These are phyloP conservation scores for Lepidurus packardi DNA, from an alignment of 1,140 invertebrate species.

Conservation along the genomic window DNA sequence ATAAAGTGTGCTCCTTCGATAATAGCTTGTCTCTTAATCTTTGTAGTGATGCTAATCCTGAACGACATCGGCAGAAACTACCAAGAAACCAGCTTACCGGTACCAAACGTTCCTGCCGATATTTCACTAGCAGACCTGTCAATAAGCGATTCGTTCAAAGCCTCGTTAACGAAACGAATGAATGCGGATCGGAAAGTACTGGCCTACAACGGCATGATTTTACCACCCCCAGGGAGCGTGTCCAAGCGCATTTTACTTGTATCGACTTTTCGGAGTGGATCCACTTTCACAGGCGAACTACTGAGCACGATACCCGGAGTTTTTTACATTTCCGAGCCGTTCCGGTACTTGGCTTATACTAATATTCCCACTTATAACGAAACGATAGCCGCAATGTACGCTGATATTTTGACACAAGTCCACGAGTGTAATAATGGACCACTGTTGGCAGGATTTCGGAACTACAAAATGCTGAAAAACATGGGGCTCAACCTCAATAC, in stretches of 20 bases:
- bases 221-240: not conserved
- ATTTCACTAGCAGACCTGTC: too few species aligned
- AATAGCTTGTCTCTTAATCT: too few species aligned
- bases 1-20: too few species aligned
- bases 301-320: slow-evolving; percentile 73
- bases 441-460: not conserved
- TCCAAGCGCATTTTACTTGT: slow-evolving; percentile 52
- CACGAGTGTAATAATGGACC: not conserved
- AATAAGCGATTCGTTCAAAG: too few species aligned
- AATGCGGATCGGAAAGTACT: not conserved
- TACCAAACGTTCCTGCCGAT: too few species aligned
- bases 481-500: not conserved
- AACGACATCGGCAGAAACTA: too few species aligned
- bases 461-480: not conserved
- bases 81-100: too few species aligned
- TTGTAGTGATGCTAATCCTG: too few species aligned
- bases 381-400: not conserved
- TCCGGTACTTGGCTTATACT: slow-evolving; percentile 54
- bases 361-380: not conserved
- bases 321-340: slow-evolving; percentile 81
- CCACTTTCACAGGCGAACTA: slow-evolving; percentile 78
- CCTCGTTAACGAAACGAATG: not conserved
- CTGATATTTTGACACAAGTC: not conserved
- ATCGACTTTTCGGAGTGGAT: slow-evolving; percentile 77
- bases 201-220: not conserved